Conservation (phyloP, 2,888 invertebrate genomes). For the Saturnia pavonia region DNA sequence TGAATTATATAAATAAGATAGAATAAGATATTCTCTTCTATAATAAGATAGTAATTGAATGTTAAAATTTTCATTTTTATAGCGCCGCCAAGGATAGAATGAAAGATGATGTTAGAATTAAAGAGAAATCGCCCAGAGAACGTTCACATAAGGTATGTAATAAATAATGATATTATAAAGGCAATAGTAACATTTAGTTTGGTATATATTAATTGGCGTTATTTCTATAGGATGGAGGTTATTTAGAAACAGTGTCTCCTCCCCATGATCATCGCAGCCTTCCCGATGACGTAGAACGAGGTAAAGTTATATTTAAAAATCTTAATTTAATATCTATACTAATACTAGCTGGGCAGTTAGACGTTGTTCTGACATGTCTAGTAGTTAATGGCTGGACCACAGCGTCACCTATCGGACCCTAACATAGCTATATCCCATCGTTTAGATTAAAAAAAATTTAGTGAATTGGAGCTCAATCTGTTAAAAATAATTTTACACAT, state of each 20-base stretch:
- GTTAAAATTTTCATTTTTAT: constrained; percentile 23
- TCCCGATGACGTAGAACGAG: constrained; percentile 75
- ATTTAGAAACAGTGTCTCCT: constrained; percentile 74
- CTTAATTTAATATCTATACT: background rate
- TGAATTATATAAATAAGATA: no score
- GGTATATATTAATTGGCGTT: background rate
- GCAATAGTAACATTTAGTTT: constrained; percentile 23
- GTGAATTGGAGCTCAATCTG: no score
- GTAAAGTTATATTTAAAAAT: constrained; percentile 39
- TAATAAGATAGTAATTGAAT: background rate
- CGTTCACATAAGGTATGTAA: constrained; percentile 64
- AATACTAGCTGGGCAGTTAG: no score
- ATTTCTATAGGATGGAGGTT: constrained; percentile 70
- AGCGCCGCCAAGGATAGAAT: constrained; percentile 82
- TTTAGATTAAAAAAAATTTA: no score
- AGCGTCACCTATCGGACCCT: no score
- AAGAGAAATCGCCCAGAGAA: constrained; percentile 80
- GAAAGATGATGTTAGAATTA: constrained; percentile 82
- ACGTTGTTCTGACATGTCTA: no score
- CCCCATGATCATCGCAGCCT: constrained; percentile 80
- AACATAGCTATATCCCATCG: no score
- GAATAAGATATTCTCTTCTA: background rate
- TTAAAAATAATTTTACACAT: no score
- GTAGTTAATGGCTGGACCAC: no score
- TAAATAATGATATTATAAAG: constrained; percentile 39